Base-by-base conservation (phyloP, 2,113 vertebrate genomes). In the Entosphenus tridentatus region DNA sequence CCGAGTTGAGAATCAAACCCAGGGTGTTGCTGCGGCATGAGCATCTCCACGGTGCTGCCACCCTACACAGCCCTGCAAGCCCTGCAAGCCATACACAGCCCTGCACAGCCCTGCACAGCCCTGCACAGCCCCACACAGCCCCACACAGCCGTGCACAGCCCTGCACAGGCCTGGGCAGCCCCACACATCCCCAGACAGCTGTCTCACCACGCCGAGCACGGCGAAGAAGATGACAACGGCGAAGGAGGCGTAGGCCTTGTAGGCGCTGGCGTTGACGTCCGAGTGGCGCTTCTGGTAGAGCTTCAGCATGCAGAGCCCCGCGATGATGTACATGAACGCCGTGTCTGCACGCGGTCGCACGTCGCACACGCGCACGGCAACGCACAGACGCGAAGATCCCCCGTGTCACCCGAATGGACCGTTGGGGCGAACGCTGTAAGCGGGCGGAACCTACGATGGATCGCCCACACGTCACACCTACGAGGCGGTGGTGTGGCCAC, bases 311-410 rank as follows among this genome's bases (percentile, higher is more conserved):
- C 92, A 97, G 57, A 97, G 83, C 3, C 92, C 92, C 1, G 92
- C 89, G 0, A 97, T 97, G 89, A 96, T 97, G 77, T 97, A 97
- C 91, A 97, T 97, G 77, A 97, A 97, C 0, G 91, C 93, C 0
- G 92, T 97, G 77, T 97, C 92, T 97, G 77, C 0, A 12, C 12
- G 9, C 67, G 21, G 57, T 57, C 13, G 55, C 62, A 65, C 10
- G 8, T 16, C 10, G 10, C 8, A 16, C 18, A 65, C 9, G 18
- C 62, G 18, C 10, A 65, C 62, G 39, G 39, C 39, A 39, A 39
- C 39, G 39, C 39, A 39, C 39, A 39, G 39, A 39, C 39, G 39
- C 39, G 39, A 39, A 39, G 39, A 39, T 39, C 39, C 39, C 39
- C 39, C 39, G 39, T 39, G 39, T 39, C 39, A 39, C 39, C 39